Percentiles rank a stretch among this genome's conserved stretches.
phyloP scores from a whole-genome alignment of 2,797 vertebrate species.

The Neomorphus geoffroyi region DNA sequence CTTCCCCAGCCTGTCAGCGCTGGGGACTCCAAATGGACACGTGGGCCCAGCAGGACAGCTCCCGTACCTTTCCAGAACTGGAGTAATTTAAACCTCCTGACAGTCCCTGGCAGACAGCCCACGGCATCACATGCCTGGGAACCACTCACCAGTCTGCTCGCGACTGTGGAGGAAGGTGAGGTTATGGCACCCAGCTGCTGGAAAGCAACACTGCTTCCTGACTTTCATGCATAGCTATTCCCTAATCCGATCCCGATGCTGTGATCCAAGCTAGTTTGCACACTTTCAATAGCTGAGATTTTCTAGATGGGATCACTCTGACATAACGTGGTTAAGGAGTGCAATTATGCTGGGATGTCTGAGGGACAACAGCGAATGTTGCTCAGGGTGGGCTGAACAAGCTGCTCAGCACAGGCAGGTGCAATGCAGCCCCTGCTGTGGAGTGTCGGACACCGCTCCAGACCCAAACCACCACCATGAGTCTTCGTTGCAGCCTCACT shows the following conservation, averaged over 20 bases:
- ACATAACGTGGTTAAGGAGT: background rate
- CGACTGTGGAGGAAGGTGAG: background rate
- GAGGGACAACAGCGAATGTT: background rate
- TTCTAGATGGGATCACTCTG: background rate
- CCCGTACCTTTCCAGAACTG: background rate
- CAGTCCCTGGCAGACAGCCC: background rate
- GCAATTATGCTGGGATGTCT: rapidly evolving
- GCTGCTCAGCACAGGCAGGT: background rate
- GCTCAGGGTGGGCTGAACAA: background rate
- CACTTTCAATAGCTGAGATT: background rate
- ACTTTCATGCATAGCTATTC: background rate
- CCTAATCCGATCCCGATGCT: rapidly evolving
- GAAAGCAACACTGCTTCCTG: background rate
- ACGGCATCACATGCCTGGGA: rapidly evolving
- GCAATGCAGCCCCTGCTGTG: rapidly evolving
- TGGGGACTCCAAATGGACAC: rapidly evolving
- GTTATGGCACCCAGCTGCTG: background rate
- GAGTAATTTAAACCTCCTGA: background rate
- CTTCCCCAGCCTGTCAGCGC: background rate
- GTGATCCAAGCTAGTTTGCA: background rate
- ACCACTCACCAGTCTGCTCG: rapidly evolving
- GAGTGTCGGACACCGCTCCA: background rate
- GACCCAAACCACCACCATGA: background rate
- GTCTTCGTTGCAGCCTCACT: background rate
- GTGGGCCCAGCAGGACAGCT: no score